Percentiles rank a stretch among this genome's conserved stretches.
Conservation (phyloP, 2,888 invertebrate genomes). For the Lasioglossum zephyrum region DNA sequence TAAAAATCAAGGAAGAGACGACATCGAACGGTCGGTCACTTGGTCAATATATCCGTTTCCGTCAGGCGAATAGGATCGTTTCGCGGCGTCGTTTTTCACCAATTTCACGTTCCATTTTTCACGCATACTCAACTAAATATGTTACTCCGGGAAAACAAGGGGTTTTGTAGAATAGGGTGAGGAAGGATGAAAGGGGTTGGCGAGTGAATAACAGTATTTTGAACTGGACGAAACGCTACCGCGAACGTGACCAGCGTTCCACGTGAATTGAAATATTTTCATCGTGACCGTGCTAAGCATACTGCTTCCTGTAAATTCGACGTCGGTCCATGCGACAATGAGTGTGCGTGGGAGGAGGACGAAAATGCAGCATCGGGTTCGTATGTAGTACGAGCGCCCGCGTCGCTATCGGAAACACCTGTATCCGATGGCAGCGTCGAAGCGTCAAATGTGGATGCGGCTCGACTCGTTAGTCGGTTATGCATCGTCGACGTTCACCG, state of each 20-base stretch:
- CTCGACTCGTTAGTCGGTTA: slow-evolving; percentile 59
- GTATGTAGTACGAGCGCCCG: neutral
- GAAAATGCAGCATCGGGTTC: slow-evolving; percentile 39
- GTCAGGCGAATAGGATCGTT: neutral
- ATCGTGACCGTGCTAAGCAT: slow-evolving; percentile 28
- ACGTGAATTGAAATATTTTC: slow-evolving; percentile 37
- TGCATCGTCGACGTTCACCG: slow-evolving; percentile 51
- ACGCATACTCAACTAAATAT: neutral
- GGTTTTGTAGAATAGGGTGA: no score
- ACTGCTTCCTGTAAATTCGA: slow-evolving; percentile 39
- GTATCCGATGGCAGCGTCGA: slow-evolving; percentile 52
- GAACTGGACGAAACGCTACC: neutral
- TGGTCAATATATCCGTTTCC: neutral
- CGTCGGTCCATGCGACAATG: neutral
- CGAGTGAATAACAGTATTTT: neutral
- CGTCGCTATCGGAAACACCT: slow-evolving; percentile 54
- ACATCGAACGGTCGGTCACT: neutral
- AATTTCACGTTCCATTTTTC: slow-evolving; percentile 5
- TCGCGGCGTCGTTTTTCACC: neutral
- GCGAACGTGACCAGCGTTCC: neutral
- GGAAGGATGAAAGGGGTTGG: neutral
- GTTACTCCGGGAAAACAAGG: neutral
- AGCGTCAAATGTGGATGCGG: slow-evolving; percentile 57
- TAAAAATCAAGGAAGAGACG: neutral
- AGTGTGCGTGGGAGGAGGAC: neutral